Conservation (phyloP, 2,797 vertebrate genomes). For the Simalia tracyae region DNA sequence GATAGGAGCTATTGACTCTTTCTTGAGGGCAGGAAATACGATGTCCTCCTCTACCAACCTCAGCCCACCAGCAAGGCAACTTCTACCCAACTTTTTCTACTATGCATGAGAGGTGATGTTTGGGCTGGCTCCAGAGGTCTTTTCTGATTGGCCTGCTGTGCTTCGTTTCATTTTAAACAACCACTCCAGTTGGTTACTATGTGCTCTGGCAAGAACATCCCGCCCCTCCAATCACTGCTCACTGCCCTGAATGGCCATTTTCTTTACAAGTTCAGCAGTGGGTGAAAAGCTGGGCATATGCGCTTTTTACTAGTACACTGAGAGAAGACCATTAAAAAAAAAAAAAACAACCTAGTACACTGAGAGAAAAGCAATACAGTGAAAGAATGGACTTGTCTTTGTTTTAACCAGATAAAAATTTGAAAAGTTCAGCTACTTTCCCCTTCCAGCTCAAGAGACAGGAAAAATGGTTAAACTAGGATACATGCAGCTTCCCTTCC, state of each 20-base stretch:
- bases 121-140: background rate
- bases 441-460: background rate
- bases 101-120: background rate
- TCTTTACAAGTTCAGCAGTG: background rate
- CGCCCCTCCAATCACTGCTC: background rate
- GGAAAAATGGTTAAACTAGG: background rate
- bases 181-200: background rate
- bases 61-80: too few species aligned
- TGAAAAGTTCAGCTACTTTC: background rate
- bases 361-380: background rate
- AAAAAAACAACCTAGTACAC: background rate
- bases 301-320: background rate
- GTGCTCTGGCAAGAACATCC: background rate
- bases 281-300: background rate
- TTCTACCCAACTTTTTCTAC: background rate
- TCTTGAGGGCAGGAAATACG: background rate
- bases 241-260: background rate
- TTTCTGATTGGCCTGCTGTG: background rate
- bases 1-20: background rate
- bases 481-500: background rate
- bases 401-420: background rate
- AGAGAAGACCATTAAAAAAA: too few species aligned
- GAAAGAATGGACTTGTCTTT: background rate
- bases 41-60: background rate
- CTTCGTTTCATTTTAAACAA: background rate